Conservation (phyloP, 2,113 vertebrate species). For the Solea solea region DNA sequence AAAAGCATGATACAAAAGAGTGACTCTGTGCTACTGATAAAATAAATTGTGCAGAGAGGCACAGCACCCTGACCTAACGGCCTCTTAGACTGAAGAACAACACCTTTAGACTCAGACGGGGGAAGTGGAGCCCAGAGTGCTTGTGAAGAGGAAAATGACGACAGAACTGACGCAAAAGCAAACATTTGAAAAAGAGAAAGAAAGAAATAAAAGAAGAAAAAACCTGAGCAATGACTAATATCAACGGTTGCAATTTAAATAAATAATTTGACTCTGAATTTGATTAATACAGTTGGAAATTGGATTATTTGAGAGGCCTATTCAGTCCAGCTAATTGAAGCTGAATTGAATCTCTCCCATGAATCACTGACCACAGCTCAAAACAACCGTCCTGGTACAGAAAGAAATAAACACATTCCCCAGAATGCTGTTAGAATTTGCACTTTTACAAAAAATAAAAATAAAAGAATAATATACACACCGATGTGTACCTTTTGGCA, state of each 20-base stretch:
- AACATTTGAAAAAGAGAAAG: not conserved
- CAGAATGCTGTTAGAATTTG: not conserved
- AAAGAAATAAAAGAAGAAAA: not conserved
- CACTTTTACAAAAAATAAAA: not conserved
- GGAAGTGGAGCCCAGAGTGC: slow-evolving; percentile 31
- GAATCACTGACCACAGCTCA: not conserved
- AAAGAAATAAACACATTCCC: not conserved
- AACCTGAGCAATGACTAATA: not conserved
- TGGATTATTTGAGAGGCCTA: no score
- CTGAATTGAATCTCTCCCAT: slow-evolving; percentile 1
- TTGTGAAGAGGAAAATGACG: slow-evolving; percentile 44
- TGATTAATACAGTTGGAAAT: no score
- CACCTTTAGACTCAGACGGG: slow-evolving; percentile 51
- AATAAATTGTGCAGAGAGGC: not conserved
- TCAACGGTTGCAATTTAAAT: no score
- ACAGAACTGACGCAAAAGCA: not conserved
- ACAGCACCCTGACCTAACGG: slow-evolving; percentile 24
- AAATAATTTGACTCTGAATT: no score
- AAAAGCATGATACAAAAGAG: not conserved
- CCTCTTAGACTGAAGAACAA: slow-evolving; percentile 15
- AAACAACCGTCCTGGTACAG: not conserved
- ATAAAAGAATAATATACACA: no score
- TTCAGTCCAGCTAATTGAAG: not conserved
- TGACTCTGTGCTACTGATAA: not conserved
- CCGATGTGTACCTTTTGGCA: not conserved